Conservation (phyloP, 2,888 invertebrate genomes). For the Ormyrus pomaceus region DNA sequence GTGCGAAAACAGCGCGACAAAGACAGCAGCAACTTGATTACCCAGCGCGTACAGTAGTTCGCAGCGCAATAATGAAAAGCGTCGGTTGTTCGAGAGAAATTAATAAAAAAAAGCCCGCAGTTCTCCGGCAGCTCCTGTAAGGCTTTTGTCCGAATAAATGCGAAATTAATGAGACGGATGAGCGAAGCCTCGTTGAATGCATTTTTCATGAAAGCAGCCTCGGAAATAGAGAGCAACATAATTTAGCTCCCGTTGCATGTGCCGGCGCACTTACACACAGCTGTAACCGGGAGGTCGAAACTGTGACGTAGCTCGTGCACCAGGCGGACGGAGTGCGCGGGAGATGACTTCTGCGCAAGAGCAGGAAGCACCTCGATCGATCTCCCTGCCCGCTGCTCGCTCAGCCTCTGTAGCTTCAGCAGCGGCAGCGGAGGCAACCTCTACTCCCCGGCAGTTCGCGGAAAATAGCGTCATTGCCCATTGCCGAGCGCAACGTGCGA, state of each 20-base stretch:
- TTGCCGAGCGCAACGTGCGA: too few relatives aligned
- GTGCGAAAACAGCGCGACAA: too few relatives aligned
- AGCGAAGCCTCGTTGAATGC: background rate
- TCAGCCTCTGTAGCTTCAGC: background rate
- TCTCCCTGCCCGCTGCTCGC: constrained; percentile 56
- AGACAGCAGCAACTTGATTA: too few relatives aligned
- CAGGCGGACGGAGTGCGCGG: constrained; percentile 3
- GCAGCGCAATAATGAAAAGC: too few relatives aligned
- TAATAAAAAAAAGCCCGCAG: too few relatives aligned
- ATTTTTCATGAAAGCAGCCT: background rate
- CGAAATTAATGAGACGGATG: background rate
- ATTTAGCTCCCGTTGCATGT: background rate
- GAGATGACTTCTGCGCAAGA: constrained; percentile 66
- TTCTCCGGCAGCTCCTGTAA: background rate
- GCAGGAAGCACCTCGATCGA: constrained; percentile 70
- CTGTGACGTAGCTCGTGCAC: constrained; percentile 54
- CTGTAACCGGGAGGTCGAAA: background rate
- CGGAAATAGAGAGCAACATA: background rate
- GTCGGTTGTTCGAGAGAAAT: too few relatives aligned
- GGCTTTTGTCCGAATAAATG: background rate
- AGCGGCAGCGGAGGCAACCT: background rate
- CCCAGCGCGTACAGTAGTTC: too few relatives aligned
- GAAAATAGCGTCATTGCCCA: too few relatives aligned
- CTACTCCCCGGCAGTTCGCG: too few relatives aligned
- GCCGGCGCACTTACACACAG: too few relatives aligned